Conservation (phyloP, 2,797 vertebrate genomes). For the Lepilemur septentrionalis region DNA sequence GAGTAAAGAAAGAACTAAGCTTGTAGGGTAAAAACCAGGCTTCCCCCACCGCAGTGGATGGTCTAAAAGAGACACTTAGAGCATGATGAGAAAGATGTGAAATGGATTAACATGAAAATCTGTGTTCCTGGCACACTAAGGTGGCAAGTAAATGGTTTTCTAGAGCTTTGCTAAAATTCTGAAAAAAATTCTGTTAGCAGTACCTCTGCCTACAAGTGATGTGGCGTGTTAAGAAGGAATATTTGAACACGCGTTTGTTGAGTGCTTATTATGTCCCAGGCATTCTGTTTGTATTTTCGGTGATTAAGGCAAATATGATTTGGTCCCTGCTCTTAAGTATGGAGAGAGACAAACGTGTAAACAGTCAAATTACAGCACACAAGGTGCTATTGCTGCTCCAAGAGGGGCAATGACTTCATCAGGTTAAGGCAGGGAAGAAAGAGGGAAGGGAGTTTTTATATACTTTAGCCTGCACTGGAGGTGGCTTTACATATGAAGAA, state of each 20-base stretch:
- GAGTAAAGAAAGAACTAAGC: not conserved
- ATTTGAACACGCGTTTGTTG: not conserved
- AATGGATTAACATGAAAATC: not conserved
- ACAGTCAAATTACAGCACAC: not conserved
- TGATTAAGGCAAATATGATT: not conserved
- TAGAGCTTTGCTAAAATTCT: not conserved
- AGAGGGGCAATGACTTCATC: not conserved
- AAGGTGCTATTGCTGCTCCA: not conserved
- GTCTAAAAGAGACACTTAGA: not conserved
- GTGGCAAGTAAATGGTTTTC: not conserved
- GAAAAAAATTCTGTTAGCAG: not conserved
- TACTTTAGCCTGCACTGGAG: not conserved
- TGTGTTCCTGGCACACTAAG: not conserved
- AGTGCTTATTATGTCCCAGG: not conserved
- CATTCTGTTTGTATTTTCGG: not conserved
- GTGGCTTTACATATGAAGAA: not conserved
- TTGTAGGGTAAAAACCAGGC: not conserved
- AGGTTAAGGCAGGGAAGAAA: not conserved
- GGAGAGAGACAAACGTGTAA: not conserved
- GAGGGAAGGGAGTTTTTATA: not conserved
- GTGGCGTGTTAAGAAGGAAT: not conserved
- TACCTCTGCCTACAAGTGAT: not conserved
- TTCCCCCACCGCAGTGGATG: no score
- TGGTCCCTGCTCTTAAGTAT: not conserved
- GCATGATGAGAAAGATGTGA: not conserved